Evolutionary conservation across 2,113 vertebrate species (phyloP).

Genomic region (Elephas maximus): DNA sequence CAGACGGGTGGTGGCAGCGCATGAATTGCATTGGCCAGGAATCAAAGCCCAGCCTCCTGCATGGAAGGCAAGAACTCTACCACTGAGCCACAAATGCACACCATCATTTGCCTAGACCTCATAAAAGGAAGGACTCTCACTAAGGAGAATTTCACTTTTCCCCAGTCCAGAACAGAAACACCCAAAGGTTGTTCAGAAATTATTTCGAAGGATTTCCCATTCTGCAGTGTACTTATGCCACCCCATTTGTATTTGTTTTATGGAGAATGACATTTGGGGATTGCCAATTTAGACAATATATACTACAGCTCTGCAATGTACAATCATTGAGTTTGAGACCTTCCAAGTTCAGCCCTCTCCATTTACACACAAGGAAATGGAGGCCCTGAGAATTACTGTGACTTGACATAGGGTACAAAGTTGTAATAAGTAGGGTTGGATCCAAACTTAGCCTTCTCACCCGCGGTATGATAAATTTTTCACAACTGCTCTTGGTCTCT

Average conservation of each 20-base stretch:
- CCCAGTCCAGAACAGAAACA: background rate
- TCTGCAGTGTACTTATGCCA: background rate
- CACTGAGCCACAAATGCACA: background rate
- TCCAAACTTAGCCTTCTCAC: background rate
- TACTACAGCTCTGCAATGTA: background rate
- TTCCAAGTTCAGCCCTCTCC: background rate
- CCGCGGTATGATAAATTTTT: background rate
- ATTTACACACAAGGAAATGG: background rate
- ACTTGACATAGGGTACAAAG: background rate
- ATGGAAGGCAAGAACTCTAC: background rate
- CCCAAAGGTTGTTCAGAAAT: background rate
- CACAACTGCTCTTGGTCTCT: background rate
- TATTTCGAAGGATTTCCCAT: constrained; percentile 29
- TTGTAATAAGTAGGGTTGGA: background rate
- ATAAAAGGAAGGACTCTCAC: background rate
- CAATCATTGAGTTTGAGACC: background rate
- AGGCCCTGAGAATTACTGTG: background rate
- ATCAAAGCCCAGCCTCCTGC: background rate
- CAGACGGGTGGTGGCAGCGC: background rate
- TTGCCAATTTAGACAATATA: background rate
- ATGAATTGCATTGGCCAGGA: background rate
- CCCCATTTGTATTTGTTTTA: background rate
- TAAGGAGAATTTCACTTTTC: background rate
- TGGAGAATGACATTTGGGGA: background rate
- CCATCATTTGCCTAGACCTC: background rate